Conservation (phyloP, 1,140 invertebrate species). For the Hydropsyche tenuis region DNA sequence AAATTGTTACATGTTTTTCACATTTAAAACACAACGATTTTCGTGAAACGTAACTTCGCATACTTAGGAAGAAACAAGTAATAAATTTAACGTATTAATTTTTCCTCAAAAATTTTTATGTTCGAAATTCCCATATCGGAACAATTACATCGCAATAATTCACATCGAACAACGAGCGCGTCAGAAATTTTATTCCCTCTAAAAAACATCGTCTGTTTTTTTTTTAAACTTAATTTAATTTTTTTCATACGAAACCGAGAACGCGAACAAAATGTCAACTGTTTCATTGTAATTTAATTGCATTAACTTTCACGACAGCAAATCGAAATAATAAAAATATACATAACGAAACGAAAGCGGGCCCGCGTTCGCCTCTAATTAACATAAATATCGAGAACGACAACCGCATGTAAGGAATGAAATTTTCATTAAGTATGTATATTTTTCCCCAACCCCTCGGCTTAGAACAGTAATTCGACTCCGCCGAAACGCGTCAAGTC, state of each 20-base stretch:
- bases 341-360: background rate
- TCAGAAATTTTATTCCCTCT: too few relatives aligned
- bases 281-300: slow-evolving; percentile 20
- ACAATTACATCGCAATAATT: too few relatives aligned
- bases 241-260: background rate
- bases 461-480: slow-evolving; percentile 10
- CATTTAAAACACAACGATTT: too few relatives aligned
- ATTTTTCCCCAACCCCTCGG: background rate
- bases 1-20: too few relatives aligned
- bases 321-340: background rate
- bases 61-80: too few relatives aligned
- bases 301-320: slow-evolving; percentile 12
- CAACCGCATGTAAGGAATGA: slow-evolving; percentile 11
- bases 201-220: too few relatives aligned
- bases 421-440: slow-evolving; percentile 6
- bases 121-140: too few relatives aligned
- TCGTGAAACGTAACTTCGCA: too few relatives aligned
- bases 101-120: too few relatives aligned
- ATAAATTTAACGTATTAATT: too few relatives aligned
- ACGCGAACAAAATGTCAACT: slow-evolving; percentile 14
- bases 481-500: slow-evolving; percentile 10
- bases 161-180: too few relatives aligned
- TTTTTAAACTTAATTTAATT: background rate
- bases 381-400: slow-evolving; percentile 24
- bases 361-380: background rate